phyloP scores from a whole-genome alignment of 2,888 invertebrate genomes.

The Timandra comae region DNA sequence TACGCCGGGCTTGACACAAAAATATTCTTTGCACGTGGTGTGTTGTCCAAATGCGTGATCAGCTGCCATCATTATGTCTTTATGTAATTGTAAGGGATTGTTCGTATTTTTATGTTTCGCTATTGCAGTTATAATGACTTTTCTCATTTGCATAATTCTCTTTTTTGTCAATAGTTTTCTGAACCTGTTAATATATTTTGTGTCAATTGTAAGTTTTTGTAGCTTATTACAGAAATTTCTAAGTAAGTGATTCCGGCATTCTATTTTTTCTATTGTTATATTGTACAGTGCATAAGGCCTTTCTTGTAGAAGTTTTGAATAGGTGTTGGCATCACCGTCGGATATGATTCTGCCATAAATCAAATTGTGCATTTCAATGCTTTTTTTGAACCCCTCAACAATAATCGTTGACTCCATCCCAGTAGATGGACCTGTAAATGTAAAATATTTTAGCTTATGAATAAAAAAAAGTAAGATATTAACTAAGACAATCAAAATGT shows the following conservation, averaged over 20 bases:
- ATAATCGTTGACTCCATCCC: slow-evolving; percentile 10
- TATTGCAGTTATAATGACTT: no score
- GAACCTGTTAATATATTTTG: not conserved
- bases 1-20: not conserved
- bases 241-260: slow-evolving; percentile 6
- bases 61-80: no score
- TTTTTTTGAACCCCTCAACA: slow-evolving; percentile 4
- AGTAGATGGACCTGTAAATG: slow-evolving; percentile 4
- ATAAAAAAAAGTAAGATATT: no score
- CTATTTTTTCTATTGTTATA: slow-evolving; percentile 5
- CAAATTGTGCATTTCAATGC: slow-evolving; percentile 1
- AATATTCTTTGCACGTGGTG: not conserved
- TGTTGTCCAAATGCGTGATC: no score
- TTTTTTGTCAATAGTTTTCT: slow-evolving; percentile 3
- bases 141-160: no score
- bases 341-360: slow-evolving; percentile 1
- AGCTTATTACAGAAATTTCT: not conserved
- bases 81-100: no score
- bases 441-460: no score
- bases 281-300: slow-evolving; percentile 6
- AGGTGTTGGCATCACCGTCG: slow-evolving; percentile 7
- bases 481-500: not conserved
- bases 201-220: no score
- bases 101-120: no score
- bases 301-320: slow-evolving; percentile 4